Conservation (phyloP, 2,113 vertebrate genomes). For the Scomber japonicus region DNA sequence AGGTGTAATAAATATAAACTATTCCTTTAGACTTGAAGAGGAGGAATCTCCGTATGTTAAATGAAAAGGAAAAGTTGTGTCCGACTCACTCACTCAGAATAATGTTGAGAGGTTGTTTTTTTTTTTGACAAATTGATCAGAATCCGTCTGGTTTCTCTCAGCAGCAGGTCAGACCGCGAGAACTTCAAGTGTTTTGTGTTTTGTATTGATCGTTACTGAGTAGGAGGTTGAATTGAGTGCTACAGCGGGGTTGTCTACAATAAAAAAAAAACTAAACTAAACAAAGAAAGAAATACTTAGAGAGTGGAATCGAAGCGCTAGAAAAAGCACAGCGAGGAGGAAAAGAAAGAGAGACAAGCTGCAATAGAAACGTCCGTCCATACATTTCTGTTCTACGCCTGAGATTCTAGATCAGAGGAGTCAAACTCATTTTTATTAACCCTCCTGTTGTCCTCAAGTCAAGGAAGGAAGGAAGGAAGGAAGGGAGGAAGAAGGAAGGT, state of each 20-base stretch:
- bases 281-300: too few relatives aligned
- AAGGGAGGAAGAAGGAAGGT: too few relatives aligned
- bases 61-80: slow-evolving; percentile 8
- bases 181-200: slow-evolving; percentile 12
- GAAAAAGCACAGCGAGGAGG: slow-evolving; percentile 5
- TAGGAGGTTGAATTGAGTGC: slow-evolving; percentile 23
- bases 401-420: too few relatives aligned
- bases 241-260: slow-evolving; percentile 5
- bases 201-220: background rate
- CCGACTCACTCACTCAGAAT: background rate
- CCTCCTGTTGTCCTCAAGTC: too few relatives aligned
- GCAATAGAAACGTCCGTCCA: slow-evolving; percentile 1
- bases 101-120: background rate
- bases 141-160: background rate
- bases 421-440: too few relatives aligned
- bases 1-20: slow-evolving; percentile 33
- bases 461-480: too few relatives aligned
- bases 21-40: slow-evolving; percentile 1
- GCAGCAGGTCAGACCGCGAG: background rate
- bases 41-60: background rate
- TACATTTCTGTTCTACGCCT: too few relatives aligned
- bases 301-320: background rate
- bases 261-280: too few relatives aligned
- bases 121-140: background rate
- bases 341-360: background rate